Base-by-base conservation (phyloP, 2,113 vertebrate species). In the Salvelinus namaycush region DNA sequence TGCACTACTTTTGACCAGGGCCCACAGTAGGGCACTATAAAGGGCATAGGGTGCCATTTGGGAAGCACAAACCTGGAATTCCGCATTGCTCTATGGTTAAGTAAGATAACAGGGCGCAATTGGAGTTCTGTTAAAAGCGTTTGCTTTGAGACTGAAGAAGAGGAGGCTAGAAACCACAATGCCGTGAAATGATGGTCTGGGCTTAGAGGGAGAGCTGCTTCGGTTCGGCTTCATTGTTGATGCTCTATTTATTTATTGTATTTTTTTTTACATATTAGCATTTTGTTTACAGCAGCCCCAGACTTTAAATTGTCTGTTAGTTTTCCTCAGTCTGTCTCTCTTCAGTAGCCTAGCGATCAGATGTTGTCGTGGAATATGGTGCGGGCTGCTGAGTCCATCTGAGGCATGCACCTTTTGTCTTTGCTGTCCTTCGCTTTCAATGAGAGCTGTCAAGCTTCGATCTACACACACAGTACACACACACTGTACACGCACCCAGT, bases 391-490 rank as follows among this genome's bases (percentile, higher is more conserved):
- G 31, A 0, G 54, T 70, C 34, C 34, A 4, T 80, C 77, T 62
- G 67, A 57, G 60, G 27, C 67, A 70, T 22, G 66, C 77, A 73
- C 72, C 81, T 75, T 75, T 78, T 82, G 80, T 86, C 80, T 87
- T 76, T 73, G 68, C 4, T 49, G 80, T 83, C 87, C 76, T 86
- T 76, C 59, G 39, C 48, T 75, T 48, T 67, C 67, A 73, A 14
- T 78, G 71, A 72, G 76, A 77, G 65, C 68, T 71, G 84, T 83
- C 79, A 83, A 48, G 88, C 83, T 83, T 72, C 31, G 39, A 11
- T 70, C 66, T 73, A 3, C 57, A 24, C 31, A 16, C 27, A 64
- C 31, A 26, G 29, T 31, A 12, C 68, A 7, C 34, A 16, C 18
- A 12, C 20, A 12, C 66, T 27, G 14, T 16, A 11, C 12, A 51